Percentiles rank a stretch among this genome's conserved stretches.
Evolutionary conservation across 2,113 vertebrate species (phyloP).

Genomic region (Myrmophylax atrothorax): DNA sequence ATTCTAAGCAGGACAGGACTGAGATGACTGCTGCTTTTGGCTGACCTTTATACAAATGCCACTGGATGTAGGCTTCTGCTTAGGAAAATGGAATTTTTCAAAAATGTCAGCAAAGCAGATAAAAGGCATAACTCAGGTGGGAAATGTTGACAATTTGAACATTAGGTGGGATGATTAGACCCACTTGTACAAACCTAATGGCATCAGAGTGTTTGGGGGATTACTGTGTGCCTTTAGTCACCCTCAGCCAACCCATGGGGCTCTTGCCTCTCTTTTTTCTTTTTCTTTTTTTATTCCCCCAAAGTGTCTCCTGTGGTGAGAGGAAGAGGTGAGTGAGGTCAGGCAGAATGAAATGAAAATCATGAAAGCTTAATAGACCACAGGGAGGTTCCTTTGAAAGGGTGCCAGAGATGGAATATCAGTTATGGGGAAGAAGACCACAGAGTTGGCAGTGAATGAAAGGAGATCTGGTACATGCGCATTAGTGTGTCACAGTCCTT

Average conservation of each 20-base stretch:
- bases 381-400: slow-evolving; percentile 32
- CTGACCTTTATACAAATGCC: slow-evolving; percentile 13
- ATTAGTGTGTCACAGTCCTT: neutral
- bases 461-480: neutral
- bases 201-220: neutral
- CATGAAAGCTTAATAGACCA: slow-evolving; percentile 38
- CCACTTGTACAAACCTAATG: neutral
- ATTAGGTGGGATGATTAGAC: neutral
- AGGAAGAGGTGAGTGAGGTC: slow-evolving; percentile 24
- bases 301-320: neutral
- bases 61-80: neutral
- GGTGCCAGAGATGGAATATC: neutral
- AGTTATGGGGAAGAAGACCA: neutral
- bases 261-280: neutral
- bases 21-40: neutral
- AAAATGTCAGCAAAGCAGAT: neutral
- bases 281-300: neutral
- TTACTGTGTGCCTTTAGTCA: neutral
- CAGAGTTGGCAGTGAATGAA: neutral
- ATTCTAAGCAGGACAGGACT: neutral
- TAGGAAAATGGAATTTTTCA: neutral
- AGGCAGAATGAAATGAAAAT: slow-evolving; percentile 28
- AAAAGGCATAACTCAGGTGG: neutral
- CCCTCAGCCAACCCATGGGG: neutral
- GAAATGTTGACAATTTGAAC: neutral